Conservation (phyloP, 2,888 invertebrate genomes). For the Thyatira batis region DNA sequence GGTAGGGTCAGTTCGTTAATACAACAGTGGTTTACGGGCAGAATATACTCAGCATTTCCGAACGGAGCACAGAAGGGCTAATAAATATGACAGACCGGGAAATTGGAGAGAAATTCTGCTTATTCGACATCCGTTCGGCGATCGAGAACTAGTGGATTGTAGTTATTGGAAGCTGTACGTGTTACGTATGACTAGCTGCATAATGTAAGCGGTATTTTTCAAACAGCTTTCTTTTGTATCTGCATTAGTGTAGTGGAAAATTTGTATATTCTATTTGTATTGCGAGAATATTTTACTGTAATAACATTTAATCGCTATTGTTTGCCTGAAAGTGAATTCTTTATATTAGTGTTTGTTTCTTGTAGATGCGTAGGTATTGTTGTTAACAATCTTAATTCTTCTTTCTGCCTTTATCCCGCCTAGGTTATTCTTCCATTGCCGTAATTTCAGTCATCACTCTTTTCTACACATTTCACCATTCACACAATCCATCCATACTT, state of each 20-base stretch:
- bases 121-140: slow-evolving; percentile 41
- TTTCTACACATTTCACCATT: too few species aligned
- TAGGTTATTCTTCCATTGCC: too few species aligned
- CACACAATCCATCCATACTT: too few species aligned
- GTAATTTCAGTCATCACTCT: too few species aligned
- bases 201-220: not conserved
- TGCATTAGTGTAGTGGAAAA: not conserved
- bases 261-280: not conserved
- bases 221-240: not conserved
- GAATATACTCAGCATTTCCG: slow-evolving; percentile 45
- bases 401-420: too few species aligned
- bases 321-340: too few species aligned
- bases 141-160: slow-evolving; percentile 25
- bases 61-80: slow-evolving; percentile 47
- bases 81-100: slow-evolving; percentile 73
- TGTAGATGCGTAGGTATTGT: too few species aligned
- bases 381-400: too few species aligned
- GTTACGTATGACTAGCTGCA: not conserved
- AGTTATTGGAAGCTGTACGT: slow-evolving; percentile 30
- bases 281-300: not conserved
- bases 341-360: too few species aligned
- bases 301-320: not conserved
- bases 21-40: slow-evolving; percentile 34
- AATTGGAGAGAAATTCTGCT: slow-evolving; percentile 72
- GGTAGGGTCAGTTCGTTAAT: slow-evolving; percentile 30